Evolutionary conservation across 53 echinoderm and acorn worm species (phyloP).

Genomic region (Hippasteria phrygiana): DNA sequence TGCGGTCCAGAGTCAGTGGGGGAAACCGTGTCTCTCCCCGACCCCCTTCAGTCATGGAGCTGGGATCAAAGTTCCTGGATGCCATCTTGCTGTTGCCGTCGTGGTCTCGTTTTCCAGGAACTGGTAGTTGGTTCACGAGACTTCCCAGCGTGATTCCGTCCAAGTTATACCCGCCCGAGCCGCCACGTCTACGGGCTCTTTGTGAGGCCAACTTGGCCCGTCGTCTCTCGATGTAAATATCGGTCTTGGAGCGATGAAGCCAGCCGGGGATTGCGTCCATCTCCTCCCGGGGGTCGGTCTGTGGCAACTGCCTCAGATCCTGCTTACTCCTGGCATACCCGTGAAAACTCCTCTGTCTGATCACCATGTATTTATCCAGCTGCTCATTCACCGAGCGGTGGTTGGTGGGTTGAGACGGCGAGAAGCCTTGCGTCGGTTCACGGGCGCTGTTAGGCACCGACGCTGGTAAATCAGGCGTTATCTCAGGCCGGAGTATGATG

Average conservation of each 20-base stretch:
- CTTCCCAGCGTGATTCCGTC: constrained; percentile 85
- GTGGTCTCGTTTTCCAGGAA: constrained; percentile 23
- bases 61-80: background rate
- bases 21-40: constrained; percentile 75
- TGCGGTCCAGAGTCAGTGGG: constrained; percentile 70
- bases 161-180: constrained; percentile 60
- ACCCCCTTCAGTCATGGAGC: no score
- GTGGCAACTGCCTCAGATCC: constrained; percentile 78
- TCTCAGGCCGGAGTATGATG: constrained; percentile 62
- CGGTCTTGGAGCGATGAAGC: constrained; percentile 96
- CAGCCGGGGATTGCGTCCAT: constrained; percentile 71
- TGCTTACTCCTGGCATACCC: constrained; percentile 80
- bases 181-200: constrained; percentile 44
- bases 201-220: constrained; percentile 70
- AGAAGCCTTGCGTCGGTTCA: constrained; percentile 7
- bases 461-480: constrained; percentile 28
- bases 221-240: constrained; percentile 92
- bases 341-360: constrained; percentile 90
- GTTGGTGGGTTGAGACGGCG: constrained; percentile 34
- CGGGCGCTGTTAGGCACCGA: constrained; percentile 27
- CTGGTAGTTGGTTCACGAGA: constrained; percentile 81
- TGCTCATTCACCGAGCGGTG: constrained; percentile 83
- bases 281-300: constrained; percentile 91
- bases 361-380: constrained; percentile 94
- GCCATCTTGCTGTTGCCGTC: constrained; percentile 32